phyloP scores from a whole-genome alignment of 1,140 invertebrate genomes.

The Antheraea mylitta region DNA sequence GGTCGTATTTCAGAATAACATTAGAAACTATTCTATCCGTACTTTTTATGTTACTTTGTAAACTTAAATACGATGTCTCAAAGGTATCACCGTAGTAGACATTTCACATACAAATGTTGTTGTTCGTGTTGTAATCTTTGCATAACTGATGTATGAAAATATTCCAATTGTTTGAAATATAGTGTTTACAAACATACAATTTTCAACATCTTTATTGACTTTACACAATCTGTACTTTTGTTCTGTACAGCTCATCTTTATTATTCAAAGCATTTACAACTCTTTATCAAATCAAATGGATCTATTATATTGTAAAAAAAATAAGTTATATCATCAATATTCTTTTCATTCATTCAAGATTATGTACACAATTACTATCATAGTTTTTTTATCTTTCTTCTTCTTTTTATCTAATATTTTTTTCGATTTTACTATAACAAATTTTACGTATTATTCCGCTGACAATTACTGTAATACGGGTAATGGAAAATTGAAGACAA shows the following conservation, averaged over 20 bases:
- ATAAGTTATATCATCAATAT: not conserved
- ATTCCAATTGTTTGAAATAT: not conserved
- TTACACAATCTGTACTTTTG: not conserved
- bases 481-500: not conserved
- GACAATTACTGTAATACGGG: not conserved
- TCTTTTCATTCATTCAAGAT: not conserved
- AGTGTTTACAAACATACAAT: not conserved
- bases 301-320: not conserved
- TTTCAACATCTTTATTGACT: not conserved
- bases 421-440: not conserved
- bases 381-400: not conserved
- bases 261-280: not conserved
- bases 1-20: too few species aligned
- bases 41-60: too few species aligned
- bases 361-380: not conserved
- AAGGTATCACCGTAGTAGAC: too few species aligned
- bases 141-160: not conserved
- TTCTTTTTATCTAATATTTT: not conserved
- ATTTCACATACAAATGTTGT: too few species aligned
- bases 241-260: not conserved
- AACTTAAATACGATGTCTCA: too few species aligned
- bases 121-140: not conserved
- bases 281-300: not conserved
- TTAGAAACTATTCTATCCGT: too few species aligned
- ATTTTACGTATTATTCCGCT: not conserved